Percentiles rank a stretch among this genome's conserved stretches.
These are phyloP conservation scores for Brotogeris chrysoptera DNA, from an alignment of 2,797 vertebrate genomes.

Conservation along the genomic window DNA sequence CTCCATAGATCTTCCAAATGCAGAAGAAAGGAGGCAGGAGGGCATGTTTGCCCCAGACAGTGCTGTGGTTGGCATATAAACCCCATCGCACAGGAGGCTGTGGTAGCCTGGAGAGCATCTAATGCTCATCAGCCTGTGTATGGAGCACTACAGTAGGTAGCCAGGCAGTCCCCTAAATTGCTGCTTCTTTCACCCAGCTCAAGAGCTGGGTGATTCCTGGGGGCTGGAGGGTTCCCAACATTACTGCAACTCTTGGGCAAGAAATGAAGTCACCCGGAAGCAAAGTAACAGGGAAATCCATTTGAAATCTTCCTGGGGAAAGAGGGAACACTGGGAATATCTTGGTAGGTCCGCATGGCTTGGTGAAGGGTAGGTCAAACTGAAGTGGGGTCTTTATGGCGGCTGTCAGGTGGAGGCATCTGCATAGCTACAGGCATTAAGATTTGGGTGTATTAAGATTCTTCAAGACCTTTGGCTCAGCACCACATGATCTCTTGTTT, in stretches of 20 bases:
- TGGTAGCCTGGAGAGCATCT: neutral
- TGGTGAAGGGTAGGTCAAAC: neutral
- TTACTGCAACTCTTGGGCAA: neutral
- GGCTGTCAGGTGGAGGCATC: neutral
- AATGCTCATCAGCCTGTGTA: neutral
- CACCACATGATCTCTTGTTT: neutral
- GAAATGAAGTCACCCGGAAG: neutral
- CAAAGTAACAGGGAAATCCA: neutral
- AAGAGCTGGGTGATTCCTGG: neutral
- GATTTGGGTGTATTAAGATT: neutral
- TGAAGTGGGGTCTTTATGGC: neutral
- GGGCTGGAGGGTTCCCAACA: neutral
- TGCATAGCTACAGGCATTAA: neutral
- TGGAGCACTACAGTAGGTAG: neutral
- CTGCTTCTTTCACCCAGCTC: neutral
- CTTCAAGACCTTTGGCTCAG: neutral
- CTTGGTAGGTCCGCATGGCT: rapidly evolving
- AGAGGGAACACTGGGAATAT: neutral
- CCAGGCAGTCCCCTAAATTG: neutral
- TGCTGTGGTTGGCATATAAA: neutral
- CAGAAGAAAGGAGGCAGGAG: neutral
- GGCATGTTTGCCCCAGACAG: neutral
- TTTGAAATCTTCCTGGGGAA: rapidly evolving
- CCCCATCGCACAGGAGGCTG: neutral
- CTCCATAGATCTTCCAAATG: neutral